Percentiles rank a stretch among this genome's conserved stretches.
phyloP scores from a whole-genome alignment of 2,113 vertebrate species.

The Oncorhynchus masou region DNA sequence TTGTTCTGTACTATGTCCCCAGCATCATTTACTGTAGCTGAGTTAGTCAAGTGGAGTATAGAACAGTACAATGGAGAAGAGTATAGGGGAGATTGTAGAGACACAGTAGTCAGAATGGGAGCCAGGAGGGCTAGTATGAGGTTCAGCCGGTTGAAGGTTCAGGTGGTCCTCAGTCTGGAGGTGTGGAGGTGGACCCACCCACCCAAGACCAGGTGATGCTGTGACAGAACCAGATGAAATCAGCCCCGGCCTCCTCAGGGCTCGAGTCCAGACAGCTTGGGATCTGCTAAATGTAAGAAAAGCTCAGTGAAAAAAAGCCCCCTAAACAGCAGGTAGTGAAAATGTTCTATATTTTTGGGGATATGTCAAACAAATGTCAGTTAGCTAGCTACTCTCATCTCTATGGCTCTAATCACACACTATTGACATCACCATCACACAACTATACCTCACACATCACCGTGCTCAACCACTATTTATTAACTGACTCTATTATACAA shows the following conservation, averaged over 20 bases:
- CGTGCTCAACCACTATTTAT: neutral
- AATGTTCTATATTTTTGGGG: too few relatives aligned
- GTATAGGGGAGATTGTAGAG: constrained; percentile 51
- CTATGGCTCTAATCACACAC: neutral
- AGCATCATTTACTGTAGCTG: constrained; percentile 28
- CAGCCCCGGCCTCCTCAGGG: neutral
- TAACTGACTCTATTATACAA: neutral
- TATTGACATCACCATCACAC: neutral
- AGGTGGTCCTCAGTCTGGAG: too few relatives aligned
- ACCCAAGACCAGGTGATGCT: neutral
- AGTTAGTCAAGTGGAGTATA: constrained; percentile 1
- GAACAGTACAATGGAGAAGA: neutral
- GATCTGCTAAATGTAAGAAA: neutral
- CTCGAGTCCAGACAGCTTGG: neutral
- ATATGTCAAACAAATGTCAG: too few relatives aligned
- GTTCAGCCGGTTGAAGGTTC: neutral
- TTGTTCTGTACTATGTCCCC: neutral
- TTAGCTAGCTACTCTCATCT: too few relatives aligned
- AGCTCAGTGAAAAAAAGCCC: neutral
- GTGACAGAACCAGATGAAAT: neutral
- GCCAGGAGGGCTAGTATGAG: neutral
- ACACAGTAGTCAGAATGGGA: constrained; percentile 53
- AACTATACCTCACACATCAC: neutral
- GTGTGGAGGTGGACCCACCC: too few relatives aligned
- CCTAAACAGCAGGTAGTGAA: neutral